A percentile compares a stretch with the other conserved stretches of the same genome.
Evolutionary conservation across 2,113 vertebrate genomes (phyloP).

Genomic region (Lagopus leucura): DNA sequence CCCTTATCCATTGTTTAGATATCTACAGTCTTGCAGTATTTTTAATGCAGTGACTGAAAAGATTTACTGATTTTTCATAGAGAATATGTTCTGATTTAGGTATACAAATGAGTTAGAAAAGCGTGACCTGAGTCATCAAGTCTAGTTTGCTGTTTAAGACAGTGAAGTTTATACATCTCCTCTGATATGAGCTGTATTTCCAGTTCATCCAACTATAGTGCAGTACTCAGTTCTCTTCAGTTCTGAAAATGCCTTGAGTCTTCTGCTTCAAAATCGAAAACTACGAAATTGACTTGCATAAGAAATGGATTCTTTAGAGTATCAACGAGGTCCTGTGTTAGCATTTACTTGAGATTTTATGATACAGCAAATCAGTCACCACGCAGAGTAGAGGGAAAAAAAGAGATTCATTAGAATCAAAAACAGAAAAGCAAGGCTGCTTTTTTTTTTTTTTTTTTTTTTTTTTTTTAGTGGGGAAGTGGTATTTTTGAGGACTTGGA

Average conservation of each 20-base stretch:
- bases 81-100: not conserved
- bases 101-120: not conserved
- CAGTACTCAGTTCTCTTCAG: not conserved
- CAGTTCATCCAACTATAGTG: not conserved
- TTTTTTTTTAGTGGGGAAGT: not conserved
- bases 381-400: not conserved
- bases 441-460: not conserved
- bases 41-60: not conserved
- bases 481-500: constrained; percentile 1
- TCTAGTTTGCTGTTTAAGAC: not conserved
- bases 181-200: not conserved
- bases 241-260: not conserved
- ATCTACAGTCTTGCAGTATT: not conserved
- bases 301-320: not conserved
- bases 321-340: not conserved
- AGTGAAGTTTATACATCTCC: accelerated
- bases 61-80: not conserved
- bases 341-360: not conserved
- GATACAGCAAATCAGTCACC: not conserved
- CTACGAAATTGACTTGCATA: not conserved
- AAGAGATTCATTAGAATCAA: not conserved
- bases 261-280: not conserved
- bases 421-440: not conserved
- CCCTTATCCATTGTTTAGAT: not conserved
- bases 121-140: not conserved